Evolutionary conservation across 2,113 vertebrate genomes (phyloP).

Genomic region (Corydoras sp.): DNA sequence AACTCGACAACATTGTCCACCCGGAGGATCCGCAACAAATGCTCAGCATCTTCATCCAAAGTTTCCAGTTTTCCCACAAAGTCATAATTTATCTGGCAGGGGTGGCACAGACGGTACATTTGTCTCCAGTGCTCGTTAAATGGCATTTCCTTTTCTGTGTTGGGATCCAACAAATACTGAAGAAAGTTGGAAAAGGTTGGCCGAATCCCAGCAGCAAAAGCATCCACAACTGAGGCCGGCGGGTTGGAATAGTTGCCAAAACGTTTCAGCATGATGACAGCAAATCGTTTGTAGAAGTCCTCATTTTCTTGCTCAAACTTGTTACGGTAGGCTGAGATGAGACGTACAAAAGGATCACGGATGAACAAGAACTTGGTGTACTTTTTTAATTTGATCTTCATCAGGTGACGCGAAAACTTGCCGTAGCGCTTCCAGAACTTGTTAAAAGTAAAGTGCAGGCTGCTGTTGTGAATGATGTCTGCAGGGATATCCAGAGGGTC

Average conservation of each 20-base stretch:
- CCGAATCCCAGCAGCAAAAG: slow-evolving; percentile 74
- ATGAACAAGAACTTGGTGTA: slow-evolving; percentile 98
- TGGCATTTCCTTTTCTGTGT: slow-evolving; percentile 80
- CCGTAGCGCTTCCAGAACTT: slow-evolving; percentile 97
- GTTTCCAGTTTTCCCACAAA: slow-evolving; percentile 96
- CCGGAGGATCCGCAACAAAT: slow-evolving; percentile 80
- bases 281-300: slow-evolving; percentile 85
- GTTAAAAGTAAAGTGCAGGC: slow-evolving; percentile 90
- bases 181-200: slow-evolving; percentile 88
- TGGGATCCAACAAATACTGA: slow-evolving; percentile 90
- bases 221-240: slow-evolving; percentile 77
- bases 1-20: slow-evolving; percentile 86
- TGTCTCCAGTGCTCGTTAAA: slow-evolving; percentile 98
- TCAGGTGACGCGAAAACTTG: slow-evolving; percentile 87
- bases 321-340: slow-evolving; percentile 95
- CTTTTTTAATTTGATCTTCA: slow-evolving; percentile 93
- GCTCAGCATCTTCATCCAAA: slow-evolving; percentile 81
- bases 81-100: slow-evolving; percentile 96
- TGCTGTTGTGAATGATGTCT: slow-evolving; percentile 83
- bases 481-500: slow-evolving; percentile 82
- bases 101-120: slow-evolving; percentile 89
- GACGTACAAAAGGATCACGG: slow-evolving; percentile 89
- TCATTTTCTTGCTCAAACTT: slow-evolving; percentile 90
- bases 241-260: slow-evolving; percentile 79
- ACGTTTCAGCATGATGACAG: slow-evolving; percentile 78